Evolutionary conservation across 2,113 vertebrate genomes (phyloP).

Genomic region (Pseudois nayaur): DNA sequence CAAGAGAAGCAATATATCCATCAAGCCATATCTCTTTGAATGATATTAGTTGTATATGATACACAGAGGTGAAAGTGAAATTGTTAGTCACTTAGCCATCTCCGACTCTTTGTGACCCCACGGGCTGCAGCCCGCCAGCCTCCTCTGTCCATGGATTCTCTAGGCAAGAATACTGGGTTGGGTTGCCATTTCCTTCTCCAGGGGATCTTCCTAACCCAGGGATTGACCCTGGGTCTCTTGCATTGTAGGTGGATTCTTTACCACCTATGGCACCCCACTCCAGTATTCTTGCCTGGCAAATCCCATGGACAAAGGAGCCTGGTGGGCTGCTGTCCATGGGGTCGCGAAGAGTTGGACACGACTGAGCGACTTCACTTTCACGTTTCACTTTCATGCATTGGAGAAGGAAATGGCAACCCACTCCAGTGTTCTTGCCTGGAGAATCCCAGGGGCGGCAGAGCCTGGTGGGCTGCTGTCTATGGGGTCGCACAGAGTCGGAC

Average conservation of each 20-base stretch:
- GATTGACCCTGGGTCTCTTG: not conserved
- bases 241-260: not conserved
- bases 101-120: not conserved
- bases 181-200: not conserved
- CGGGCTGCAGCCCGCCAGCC: not conserved
- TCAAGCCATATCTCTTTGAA: not conserved
- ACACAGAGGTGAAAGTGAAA: not conserved
- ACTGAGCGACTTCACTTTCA: too few species aligned
- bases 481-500: too few species aligned
- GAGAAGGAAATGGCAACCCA: too few species aligned
- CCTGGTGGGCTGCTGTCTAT: too few species aligned
- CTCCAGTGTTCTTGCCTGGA: too few species aligned
- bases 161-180: not conserved
- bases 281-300: too few species aligned
- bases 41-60: not conserved
- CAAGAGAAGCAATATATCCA: not conserved
- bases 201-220: not conserved
- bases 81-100: not conserved
- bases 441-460: too few species aligned
- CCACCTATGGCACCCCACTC: not conserved
- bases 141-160: not conserved
- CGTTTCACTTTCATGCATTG: too few species aligned
- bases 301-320: too few species aligned
- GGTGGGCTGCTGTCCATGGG: too few species aligned
- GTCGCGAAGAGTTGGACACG: too few species aligned